phyloP scores from a whole-genome alignment of 2,113 vertebrate genomes.

The human region DNA sequence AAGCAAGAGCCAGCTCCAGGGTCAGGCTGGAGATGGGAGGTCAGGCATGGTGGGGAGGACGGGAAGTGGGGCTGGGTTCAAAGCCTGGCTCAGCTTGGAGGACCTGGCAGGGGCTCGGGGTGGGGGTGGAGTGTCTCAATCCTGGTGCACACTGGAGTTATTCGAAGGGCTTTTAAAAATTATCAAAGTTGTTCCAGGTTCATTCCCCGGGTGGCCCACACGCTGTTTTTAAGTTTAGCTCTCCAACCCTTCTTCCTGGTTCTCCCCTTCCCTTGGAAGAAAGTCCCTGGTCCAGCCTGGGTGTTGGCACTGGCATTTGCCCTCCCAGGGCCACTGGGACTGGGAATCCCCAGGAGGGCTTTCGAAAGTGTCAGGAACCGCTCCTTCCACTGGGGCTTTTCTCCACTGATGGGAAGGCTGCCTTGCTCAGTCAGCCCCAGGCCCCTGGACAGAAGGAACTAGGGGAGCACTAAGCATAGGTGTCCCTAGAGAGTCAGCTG shows the following conservation, averaged over 20 bases:
- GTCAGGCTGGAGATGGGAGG: not conserved
- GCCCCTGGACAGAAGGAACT: not conserved
- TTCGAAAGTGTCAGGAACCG: not conserved
- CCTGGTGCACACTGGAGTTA: not conserved
- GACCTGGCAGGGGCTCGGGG: not conserved
- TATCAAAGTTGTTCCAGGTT: not conserved
- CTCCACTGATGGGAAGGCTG: not conserved
- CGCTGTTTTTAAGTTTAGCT: too few species aligned
- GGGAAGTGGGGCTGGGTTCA: fast-evolving
- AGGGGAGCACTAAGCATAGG: not conserved
- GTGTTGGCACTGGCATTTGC: not conserved
- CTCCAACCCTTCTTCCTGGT: too few species aligned
- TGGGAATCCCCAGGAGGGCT: not conserved
- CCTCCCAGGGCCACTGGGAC: not conserved
- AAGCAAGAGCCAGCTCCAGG: not conserved
- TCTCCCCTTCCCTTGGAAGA: not conserved
- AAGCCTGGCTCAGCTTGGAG: not conserved
- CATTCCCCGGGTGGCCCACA: too few species aligned
- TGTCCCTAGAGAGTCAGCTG: not conserved
- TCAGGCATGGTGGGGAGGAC: too few species aligned
- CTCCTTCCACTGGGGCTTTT: too few species aligned
- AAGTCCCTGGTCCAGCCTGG: not conserved
- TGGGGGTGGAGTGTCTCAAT: not conserved
- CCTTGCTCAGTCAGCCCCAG: too few species aligned
- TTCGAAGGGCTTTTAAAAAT: not conserved